These are phyloP conservation scores for Pachypanchax playfairii DNA, from an alignment of 2,113 vertebrate species.

Conservation along the genomic window DNA sequence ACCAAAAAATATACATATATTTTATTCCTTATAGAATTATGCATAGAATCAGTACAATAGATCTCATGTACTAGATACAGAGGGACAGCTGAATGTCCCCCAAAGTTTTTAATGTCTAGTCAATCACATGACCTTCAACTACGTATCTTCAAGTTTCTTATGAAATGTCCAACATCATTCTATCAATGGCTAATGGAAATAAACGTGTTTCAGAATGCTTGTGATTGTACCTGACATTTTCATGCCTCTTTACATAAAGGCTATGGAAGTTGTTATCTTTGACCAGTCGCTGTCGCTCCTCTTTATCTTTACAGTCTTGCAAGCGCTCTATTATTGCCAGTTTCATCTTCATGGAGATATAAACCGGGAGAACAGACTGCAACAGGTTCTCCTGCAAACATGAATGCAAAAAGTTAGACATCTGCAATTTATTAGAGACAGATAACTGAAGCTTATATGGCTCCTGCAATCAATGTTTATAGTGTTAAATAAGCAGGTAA, in stretches of 20 bases:
- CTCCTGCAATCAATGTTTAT: slow-evolving; percentile 3
- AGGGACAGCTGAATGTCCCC: too few relatives aligned
- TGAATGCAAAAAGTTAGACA: slow-evolving; percentile 14
- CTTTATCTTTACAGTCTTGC: slow-evolving; percentile 90
- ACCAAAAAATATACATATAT: not conserved
- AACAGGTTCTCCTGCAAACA: slow-evolving; percentile 89
- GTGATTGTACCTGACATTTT: slow-evolving; percentile 88
- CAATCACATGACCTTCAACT: too few relatives aligned
- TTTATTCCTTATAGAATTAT: slow-evolving; percentile 1
- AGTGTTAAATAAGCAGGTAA: slow-evolving; percentile 2
- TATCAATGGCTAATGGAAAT: too few relatives aligned
- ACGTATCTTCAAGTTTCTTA: too few relatives aligned
- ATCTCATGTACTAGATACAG: too few relatives aligned
- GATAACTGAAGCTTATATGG: slow-evolving; percentile 18
- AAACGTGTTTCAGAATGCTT: not conserved
- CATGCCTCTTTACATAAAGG: slow-evolving; percentile 95
- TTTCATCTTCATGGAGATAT: slow-evolving; percentile 99
- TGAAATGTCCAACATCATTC: too few relatives aligned
- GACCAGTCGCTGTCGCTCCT: slow-evolving; percentile 81
- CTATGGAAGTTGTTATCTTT: slow-evolving; percentile 98
- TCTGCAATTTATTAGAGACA: slow-evolving; percentile 14
- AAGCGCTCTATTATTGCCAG: slow-evolving; percentile 94
- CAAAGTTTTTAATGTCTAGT: too few relatives aligned
- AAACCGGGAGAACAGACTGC: slow-evolving; percentile 93
- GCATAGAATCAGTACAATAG: not conserved